phyloP scores from a whole-genome alignment of 2,113 vertebrate genomes.

The Pyxicephalus adspersus region DNA sequence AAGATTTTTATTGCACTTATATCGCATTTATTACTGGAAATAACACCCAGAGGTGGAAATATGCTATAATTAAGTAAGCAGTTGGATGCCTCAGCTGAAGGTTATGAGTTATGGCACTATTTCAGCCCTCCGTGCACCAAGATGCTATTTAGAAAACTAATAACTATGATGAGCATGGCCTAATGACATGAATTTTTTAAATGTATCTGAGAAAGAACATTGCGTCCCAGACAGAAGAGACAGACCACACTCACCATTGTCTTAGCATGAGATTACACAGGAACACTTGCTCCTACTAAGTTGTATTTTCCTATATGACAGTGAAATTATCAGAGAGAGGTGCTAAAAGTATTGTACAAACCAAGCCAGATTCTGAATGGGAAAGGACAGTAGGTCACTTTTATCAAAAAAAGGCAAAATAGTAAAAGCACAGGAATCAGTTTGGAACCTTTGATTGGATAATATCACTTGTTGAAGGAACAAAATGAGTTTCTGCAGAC shows the following conservation, averaged over 20 bases:
- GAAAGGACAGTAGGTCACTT: too few relatives aligned
- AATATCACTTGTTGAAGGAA: too few relatives aligned
- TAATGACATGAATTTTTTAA: conserved; percentile 18
- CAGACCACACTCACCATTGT: conserved; percentile 15
- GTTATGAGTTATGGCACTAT: background rate
- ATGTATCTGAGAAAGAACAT: conserved; percentile 6
- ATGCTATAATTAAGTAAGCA: background rate
- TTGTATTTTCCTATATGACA: background rate
- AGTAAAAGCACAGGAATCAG: too few relatives aligned
- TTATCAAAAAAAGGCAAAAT: too few relatives aligned
- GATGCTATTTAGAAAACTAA: background rate
- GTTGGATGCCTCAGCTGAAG: background rate
- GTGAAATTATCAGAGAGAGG: too few relatives aligned
- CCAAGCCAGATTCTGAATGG: too few relatives aligned
- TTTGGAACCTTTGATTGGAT: too few relatives aligned
- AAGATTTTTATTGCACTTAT: too few relatives aligned
- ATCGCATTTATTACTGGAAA: too few relatives aligned
- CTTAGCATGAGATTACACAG: background rate
- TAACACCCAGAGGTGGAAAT: too few relatives aligned
- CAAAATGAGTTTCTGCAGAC: too few relatives aligned
- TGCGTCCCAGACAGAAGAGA: conserved; percentile 13
- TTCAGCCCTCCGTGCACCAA: background rate
- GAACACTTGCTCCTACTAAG: background rate
- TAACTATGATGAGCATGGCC: background rate
- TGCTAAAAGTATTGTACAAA: too few relatives aligned